Evolutionary conservation across 2,888 invertebrate species (phyloP), one percentile per base, ranked within the genome.

Genomic region (Lumbricus terrestris): DNA sequence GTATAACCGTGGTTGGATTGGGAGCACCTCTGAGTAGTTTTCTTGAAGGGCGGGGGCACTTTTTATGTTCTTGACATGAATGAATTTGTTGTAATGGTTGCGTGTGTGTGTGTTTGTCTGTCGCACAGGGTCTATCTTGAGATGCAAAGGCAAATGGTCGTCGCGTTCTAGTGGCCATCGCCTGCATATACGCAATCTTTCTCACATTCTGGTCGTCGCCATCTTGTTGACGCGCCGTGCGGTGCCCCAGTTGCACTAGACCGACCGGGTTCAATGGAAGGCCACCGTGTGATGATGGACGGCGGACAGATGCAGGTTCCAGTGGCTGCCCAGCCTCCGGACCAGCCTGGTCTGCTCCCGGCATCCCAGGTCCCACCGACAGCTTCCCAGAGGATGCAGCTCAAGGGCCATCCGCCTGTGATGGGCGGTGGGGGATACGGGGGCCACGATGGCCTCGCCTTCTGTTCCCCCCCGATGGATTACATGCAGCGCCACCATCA

Each of bases 261-360:
- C 85, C 34, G 6, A 85, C 34, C 85, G 18, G 85, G 85, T 85
- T 35, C 85, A 3, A 85, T 37, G 34, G 85, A 85, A 1, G 34
- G 85, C 23, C 34, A 37, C 8, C 85, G 34, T 34, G 85, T 37
- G 0, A 85, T 85, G 85, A 85, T 85, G 85, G 85, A 85, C 6
- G 85, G 85, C 34, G n/a, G n/a, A n/a, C 85, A 85, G 35, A 85
- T 85, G 85, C 85, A 85, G 37, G 37, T 85, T 85, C 35, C 85
- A 16, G 37, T 37, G 37, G 37, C 85, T 85, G 4, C 34, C 35
- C 34, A 85, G 37, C 85, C 85, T 85, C 85, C 6, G 85, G 85
- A 85, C 35, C 85, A 85, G 34, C 85, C 85, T 6, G 37, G 34
- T 34, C 37, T 33, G 20, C 85, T 85, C 23, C 18, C 85, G 0